Percentiles rank a stretch among this genome's conserved stretches.
These are phyloP conservation scores for Oligia latruncula DNA, from an alignment of 2,888 invertebrate species.

Conservation along the genomic window DNA sequence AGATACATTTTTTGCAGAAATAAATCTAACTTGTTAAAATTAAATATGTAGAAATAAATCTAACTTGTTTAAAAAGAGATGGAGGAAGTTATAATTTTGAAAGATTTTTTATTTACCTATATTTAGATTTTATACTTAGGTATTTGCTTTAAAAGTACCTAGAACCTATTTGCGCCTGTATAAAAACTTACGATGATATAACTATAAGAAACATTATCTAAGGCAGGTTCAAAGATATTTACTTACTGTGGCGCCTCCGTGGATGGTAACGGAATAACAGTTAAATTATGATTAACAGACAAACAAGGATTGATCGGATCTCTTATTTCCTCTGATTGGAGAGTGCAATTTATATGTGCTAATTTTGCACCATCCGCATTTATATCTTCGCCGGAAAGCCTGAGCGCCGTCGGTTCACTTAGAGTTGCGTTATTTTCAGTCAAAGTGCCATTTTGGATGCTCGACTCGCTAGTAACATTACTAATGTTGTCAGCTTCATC, in stretches of 20 bases:
- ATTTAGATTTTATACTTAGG: too few species aligned
- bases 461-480: conserved; percentile 51
- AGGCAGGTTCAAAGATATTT: background rate
- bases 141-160: background rate
- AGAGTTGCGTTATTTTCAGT: conserved; percentile 53
- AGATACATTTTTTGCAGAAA: conserved; percentile 3
- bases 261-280: conserved; percentile 80
- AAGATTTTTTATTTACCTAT: background rate
- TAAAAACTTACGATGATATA: background rate
- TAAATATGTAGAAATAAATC: conserved; percentile 23
- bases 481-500: conserved; percentile 64
- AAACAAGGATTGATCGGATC: conserved; percentile 87
- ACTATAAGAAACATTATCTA: conserved; percentile 12
- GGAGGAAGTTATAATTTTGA: background rate
- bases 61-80: background rate
- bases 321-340: conserved; percentile 75
- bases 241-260: conserved; percentile 60
- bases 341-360: conserved; percentile 74
- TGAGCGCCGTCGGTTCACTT: conserved; percentile 74
- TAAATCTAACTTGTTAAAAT: background rate
- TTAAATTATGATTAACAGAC: conserved; percentile 80
- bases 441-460: conserved; percentile 27
- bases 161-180: background rate
- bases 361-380: conserved; percentile 60
- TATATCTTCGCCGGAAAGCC: conserved; percentile 67